Evolutionary conservation across 2,797 vertebrate species (phyloP), one percentile per base, ranked within the genome.

Genomic region (Alfaro cultratus): DNA sequence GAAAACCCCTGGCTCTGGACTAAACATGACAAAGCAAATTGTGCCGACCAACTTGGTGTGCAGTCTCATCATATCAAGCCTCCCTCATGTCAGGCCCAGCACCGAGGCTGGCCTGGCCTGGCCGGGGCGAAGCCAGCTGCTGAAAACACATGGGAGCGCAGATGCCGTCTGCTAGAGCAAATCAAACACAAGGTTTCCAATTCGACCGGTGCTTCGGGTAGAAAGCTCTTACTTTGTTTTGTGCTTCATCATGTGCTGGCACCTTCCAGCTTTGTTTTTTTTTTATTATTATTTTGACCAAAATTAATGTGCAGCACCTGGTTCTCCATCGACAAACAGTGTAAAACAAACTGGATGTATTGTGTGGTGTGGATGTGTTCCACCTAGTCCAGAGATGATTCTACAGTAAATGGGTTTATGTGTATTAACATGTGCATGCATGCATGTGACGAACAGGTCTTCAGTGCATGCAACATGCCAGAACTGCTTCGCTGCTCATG

Each of bases 401-500:
- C 84, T 23, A 81, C 79, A 76, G 84, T 79, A 76, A 83, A 88
- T 31, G 0, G 0, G 34, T 46, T 55, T 45, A 76, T 62, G 55
- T 62, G 47, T 57, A 36, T 36, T 43, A 75, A 9, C 4, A 39
- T 53, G 18, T 75, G 74, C 4, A 13, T 60, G 77, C 64, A 70
- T 64, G 82, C 73, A 71, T 26, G 68, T n/a, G 4, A 73, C 47
- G 49, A 60, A 87, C 81, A 81, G 76, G 26, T 77, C 34, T 79
- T 76, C 71, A 67, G 81, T 89, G 89, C 83, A 89, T 84, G 80
- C 84, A 87, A 87, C 78, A 75, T 75, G 84, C 87, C 86, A 81
- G 87, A 90, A 88, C 73, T 80, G 82, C 88, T 83, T 64, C 67
- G 76, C 53, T 71, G 80, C 87, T 89, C 86, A 82, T 34, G 55